phyloP scores from a whole-genome alignment of 2,888 invertebrate genomes.

The Volucella zonaria region DNA sequence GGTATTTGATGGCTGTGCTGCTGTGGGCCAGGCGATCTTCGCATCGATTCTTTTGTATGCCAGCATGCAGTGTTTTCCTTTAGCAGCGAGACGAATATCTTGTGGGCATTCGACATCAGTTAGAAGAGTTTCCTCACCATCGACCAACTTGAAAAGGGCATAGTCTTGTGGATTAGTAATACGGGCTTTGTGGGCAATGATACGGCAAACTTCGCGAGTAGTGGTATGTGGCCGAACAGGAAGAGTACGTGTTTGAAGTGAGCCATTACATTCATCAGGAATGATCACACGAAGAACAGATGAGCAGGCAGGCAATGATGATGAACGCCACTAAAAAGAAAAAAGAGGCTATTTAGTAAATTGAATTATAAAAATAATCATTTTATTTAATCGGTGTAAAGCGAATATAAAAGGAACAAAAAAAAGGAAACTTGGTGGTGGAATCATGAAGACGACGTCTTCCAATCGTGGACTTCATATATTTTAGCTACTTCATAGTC shows the following conservation, averaged over 20 bases:
- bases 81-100: slow-evolving; percentile 89
- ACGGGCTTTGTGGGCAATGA: slow-evolving; percentile 96
- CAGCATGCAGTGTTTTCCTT: slow-evolving; percentile 93
- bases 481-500: no score
- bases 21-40: slow-evolving; percentile 96
- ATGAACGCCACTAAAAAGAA: slow-evolving; percentile 83
- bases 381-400: no score
- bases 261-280: slow-evolving; percentile 96
- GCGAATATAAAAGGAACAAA: slow-evolving; percentile 21
- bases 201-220: slow-evolving; percentile 95
- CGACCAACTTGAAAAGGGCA: slow-evolving; percentile 93
- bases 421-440: background rate
- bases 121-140: slow-evolving; percentile 95
- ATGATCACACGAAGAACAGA: slow-evolving; percentile 95
- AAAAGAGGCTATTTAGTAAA: background rate
- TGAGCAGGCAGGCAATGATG: slow-evolving; percentile 84
- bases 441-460: no score
- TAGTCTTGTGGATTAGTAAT: slow-evolving; percentile 99
- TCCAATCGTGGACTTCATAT: no score
- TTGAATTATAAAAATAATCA: no score
- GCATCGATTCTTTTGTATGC: slow-evolving; percentile 98
- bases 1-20: slow-evolving; percentile 76
- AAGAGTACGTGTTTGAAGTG: slow-evolving; percentile 94
- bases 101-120: slow-evolving; percentile 95
- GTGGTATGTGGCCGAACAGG: slow-evolving; percentile 97